A percentile compares a stretch with the other conserved stretches of the same genome.
Conservation (phyloP, 1,140 invertebrate species). For the Andrena cerasifolii region DNA sequence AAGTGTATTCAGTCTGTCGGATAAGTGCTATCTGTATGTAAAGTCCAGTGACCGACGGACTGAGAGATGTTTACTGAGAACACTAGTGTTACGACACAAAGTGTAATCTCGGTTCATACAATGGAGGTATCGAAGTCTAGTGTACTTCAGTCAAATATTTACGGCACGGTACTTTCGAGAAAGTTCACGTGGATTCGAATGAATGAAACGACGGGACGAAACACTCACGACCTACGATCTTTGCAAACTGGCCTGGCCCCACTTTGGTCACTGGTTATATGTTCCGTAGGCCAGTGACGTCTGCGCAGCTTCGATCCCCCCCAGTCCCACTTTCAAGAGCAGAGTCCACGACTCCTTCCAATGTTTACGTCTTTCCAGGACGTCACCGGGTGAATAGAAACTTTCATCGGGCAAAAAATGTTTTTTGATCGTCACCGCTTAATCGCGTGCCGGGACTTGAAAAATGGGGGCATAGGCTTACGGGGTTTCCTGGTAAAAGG, state of each 20-base stretch:
- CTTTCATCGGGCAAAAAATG: neutral
- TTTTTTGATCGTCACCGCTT: neutral
- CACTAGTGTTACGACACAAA: neutral
- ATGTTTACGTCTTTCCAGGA: slow-evolving; percentile 40
- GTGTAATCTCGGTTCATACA: neutral
- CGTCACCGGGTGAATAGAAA: neutral
- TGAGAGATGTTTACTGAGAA: no score
- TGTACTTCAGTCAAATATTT: neutral
- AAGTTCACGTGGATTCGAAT: slow-evolving; percentile 27
- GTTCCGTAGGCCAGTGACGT: slow-evolving; percentile 46
- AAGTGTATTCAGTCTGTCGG: neutral
- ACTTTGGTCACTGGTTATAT: slow-evolving; percentile 50
- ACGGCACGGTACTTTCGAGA: neutral
- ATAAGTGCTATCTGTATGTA: neutral
- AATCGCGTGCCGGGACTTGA: neutral
- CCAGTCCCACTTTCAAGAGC: slow-evolving; percentile 48
- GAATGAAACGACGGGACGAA: neutral
- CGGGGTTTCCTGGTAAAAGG: neutral
- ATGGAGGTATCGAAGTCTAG: neutral
- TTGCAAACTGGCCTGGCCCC: slow-evolving; percentile 49
- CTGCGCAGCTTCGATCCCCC: slow-evolving; percentile 2
- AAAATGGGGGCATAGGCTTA: neutral
- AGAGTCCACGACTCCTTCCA: slow-evolving; percentile 39
- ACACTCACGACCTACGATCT: neutral
- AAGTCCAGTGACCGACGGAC: neutral